Evolutionary conservation across 2,113 vertebrate species (phyloP), one percentile per base, ranked within the genome.

Genomic region (Nothobranchius kuhntae): DNA sequence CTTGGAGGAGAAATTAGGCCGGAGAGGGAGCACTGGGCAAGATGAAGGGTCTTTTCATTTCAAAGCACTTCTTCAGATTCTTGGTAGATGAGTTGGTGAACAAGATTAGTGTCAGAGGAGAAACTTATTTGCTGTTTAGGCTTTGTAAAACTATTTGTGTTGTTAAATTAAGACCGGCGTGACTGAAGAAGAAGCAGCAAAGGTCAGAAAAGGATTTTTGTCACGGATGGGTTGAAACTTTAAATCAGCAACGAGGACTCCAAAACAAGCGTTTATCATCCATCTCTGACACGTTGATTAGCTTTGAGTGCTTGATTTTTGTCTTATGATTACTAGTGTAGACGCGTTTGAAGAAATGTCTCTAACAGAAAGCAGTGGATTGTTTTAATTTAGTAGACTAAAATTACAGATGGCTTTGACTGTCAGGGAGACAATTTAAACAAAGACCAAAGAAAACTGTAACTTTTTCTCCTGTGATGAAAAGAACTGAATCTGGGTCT

Each of bases 1-100:
- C 68, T 78, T 65, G 70, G 47, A 61, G 77, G 58, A 79, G 72
- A 85, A 83, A 84, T 88, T 65, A 85, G 74, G 84, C 55, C 3
- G 0, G 48, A 12, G 51, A 44, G 46, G 30, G 24, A 30, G 30
- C 30, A 30, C 30, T 30, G 30, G 30, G 30, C 2, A 4, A 30
- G 30, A 62, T 53, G 55, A 24, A 56, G 51, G 65, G 74, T 66
- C 75, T 81, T 78, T 78, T 82, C 65, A 82, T 82, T 80, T 79
- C 68, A 77, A 53, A 68, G 65, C 57, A 84, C 58, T 82, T 64
- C 62, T 68, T 84, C 81, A 75, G 48, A 51, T 50, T 79, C 56
- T 75, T 75, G 85, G 79, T 56, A 80, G 74, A 85, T 74, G 66
- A 76, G 68, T 44, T 46, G 9, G 55, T 54, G 24, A 61, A 65